These are phyloP conservation scores for Oscheius sp. DNA, from an alignment of 2,888 invertebrate genomes.

Conservation along the genomic window DNA sequence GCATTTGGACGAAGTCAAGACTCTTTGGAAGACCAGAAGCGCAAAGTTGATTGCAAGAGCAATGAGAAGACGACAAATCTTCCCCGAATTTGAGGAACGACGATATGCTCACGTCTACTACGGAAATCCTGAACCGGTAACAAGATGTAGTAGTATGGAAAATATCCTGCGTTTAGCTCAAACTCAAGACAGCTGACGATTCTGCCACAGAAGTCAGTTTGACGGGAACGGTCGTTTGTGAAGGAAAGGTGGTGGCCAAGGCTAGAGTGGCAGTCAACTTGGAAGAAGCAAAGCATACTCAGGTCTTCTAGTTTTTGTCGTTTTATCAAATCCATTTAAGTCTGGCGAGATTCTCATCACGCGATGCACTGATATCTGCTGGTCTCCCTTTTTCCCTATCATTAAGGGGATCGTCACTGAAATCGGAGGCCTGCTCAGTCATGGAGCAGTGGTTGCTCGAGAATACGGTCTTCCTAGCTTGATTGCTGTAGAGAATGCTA, in stretches of 20 bases:
- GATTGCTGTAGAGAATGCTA: slow-evolving; percentile 75
- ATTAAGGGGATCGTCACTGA: slow-evolving; percentile 76
- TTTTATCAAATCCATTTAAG: slow-evolving; percentile 33
- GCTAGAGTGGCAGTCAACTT: slow-evolving; percentile 83
- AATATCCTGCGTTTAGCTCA: neutral
- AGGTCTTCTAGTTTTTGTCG: slow-evolving; percentile 63
- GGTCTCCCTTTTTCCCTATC: slow-evolving; percentile 76
- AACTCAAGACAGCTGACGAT: neutral
- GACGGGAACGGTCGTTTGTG: slow-evolving; percentile 82
- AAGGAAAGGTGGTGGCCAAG: slow-evolving; percentile 80
- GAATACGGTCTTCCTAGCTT: slow-evolving; percentile 76
- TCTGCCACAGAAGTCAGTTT: slow-evolving; percentile 61
- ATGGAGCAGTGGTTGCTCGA: slow-evolving; percentile 76
- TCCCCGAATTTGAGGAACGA: slow-evolving; percentile 79
- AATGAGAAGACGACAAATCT: slow-evolving; percentile 79
- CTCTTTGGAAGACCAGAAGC: slow-evolving; percentile 49
- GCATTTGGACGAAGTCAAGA: slow-evolving; percentile 74
- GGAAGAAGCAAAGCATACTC: slow-evolving; percentile 78
- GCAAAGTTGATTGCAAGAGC: slow-evolving; percentile 76
- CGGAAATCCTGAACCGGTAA: slow-evolving; percentile 76
- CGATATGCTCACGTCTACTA: slow-evolving; percentile 80
- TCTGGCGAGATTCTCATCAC: slow-evolving; percentile 75
- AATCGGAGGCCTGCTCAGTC: slow-evolving; percentile 76
- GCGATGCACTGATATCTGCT: slow-evolving; percentile 76
- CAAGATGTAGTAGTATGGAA: neutral